A percentile compares a stretch with the other conserved stretches of the same genome.
phyloP scores from a whole-genome alignment of 2,113 vertebrate genomes.

The Cavia porcellus region DNA sequence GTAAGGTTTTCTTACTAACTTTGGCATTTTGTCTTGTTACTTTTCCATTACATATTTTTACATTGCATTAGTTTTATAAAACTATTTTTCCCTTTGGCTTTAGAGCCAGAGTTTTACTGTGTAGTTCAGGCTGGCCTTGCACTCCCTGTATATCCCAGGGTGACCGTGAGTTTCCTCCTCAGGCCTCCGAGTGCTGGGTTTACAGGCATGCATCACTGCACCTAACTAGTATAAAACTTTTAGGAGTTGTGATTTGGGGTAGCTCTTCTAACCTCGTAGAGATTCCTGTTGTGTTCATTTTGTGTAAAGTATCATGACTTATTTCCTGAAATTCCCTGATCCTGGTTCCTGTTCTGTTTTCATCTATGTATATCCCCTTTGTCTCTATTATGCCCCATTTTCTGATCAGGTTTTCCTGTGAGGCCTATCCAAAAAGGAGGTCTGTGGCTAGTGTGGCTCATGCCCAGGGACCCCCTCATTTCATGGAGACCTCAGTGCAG shows the following conservation, averaged over 20 bases:
- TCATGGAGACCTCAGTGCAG: background rate
- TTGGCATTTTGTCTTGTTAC: background rate
- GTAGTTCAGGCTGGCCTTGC: background rate
- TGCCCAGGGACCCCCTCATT: background rate
- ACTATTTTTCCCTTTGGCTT: background rate
- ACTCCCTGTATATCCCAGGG: background rate
- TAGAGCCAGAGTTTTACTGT: background rate
- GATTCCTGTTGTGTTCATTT: background rate
- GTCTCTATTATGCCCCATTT: background rate
- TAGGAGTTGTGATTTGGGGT: background rate
- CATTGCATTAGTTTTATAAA: background rate
- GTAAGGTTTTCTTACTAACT: background rate
- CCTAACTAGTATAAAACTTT: background rate
- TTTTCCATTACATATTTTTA: conserved; percentile 4
- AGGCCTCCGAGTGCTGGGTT: background rate
- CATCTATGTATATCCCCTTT: background rate
- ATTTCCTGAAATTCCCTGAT: background rate
- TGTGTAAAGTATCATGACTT: background rate
- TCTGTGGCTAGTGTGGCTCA: background rate
- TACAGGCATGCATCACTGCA: background rate
- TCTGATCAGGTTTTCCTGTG: background rate
- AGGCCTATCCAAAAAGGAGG: background rate
- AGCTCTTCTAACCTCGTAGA: background rate
- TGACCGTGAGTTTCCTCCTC: background rate
- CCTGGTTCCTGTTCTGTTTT: background rate